Percentiles rank a stretch among this genome's conserved stretches.
phyloP scores from a whole-genome alignment of 2,113 vertebrate species.

The Eptesicus fuscus region DNA sequence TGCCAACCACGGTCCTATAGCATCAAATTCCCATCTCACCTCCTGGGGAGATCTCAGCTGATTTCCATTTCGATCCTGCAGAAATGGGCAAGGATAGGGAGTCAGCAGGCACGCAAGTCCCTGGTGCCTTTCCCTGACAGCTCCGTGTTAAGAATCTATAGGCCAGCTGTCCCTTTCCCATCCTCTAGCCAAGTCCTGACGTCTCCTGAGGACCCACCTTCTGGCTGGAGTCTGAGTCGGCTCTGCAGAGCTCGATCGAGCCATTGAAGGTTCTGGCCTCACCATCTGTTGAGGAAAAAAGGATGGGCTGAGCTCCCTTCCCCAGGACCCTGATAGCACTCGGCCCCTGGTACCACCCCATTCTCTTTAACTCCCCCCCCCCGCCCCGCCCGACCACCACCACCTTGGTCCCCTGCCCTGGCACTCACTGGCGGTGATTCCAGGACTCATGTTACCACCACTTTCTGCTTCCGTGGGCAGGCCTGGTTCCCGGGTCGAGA shows the following conservation, averaged over 20 bases:
- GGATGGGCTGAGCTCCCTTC: background rate
- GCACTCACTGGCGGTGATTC: conserved; percentile 70
- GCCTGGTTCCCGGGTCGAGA: conserved; percentile 73
- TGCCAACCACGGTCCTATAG: background rate
- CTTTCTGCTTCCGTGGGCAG: conserved; percentile 48
- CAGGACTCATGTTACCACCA: conserved; percentile 77
- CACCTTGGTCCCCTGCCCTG: background rate
- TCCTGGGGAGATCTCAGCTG: conserved; percentile 85
- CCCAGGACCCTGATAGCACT: background rate
- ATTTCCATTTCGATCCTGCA: conserved; percentile 93
- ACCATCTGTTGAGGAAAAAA: conserved; percentile 78
- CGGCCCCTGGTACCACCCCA: background rate
- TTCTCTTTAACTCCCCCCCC: background rate
- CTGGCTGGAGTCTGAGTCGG: conserved; percentile 69
- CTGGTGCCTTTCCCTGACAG: background rate
- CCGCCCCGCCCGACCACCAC: too few species aligned
- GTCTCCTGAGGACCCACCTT: conserved; percentile 77
- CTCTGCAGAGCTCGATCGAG: conserved; percentile 79
- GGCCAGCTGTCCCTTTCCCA: background rate
- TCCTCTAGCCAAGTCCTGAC: background rate
- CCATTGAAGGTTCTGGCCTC: conserved; percentile 85
- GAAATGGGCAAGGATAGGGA: background rate
- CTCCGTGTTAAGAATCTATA: background rate
- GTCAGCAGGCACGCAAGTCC: background rate
- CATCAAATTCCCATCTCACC: conserved; percentile 75